phyloP scores from a whole-genome alignment of 2,797 vertebrate genomes.

The Holocentrus rufus region DNA sequence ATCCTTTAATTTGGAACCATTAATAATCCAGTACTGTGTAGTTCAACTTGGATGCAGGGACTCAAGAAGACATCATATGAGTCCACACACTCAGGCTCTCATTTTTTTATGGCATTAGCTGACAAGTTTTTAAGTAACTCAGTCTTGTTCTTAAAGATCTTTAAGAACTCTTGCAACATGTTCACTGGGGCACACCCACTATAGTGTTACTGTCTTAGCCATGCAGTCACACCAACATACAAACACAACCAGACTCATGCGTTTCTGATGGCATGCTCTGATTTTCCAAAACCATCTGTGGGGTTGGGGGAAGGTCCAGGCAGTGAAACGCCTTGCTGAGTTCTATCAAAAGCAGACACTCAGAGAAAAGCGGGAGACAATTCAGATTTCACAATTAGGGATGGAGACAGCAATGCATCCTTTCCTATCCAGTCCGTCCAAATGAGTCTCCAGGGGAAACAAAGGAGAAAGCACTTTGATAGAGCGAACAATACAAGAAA shows the following conservation, averaged over 20 bases:
- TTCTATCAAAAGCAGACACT: constrained; percentile 31
- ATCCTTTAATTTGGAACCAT: too few species aligned
- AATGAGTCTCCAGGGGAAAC: constrained; percentile 53
- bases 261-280: too few species aligned
- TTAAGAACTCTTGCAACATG: too few species aligned
- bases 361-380: constrained; percentile 4
- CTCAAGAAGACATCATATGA: too few species aligned
- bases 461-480: constrained; percentile 29
- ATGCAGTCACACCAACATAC: background rate
- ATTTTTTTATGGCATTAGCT: too few species aligned
- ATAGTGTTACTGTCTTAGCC: background rate
- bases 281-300: constrained; percentile 1
- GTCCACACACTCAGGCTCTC: too few species aligned
- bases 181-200: background rate
- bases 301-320: background rate
- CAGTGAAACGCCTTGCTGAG: background rate
- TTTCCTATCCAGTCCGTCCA: constrained; percentile 20
- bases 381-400: constrained; percentile 19
- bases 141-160: too few species aligned
- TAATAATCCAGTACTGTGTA: too few species aligned
- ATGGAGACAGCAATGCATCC: constrained; percentile 11
- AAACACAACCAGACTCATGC: background rate
- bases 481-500: constrained; percentile 10
- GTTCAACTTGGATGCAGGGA: too few species aligned
- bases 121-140: too few species aligned